Conservation (phyloP, 2,113 vertebrate genomes). For the Psilopsiagon aurifrons region DNA sequence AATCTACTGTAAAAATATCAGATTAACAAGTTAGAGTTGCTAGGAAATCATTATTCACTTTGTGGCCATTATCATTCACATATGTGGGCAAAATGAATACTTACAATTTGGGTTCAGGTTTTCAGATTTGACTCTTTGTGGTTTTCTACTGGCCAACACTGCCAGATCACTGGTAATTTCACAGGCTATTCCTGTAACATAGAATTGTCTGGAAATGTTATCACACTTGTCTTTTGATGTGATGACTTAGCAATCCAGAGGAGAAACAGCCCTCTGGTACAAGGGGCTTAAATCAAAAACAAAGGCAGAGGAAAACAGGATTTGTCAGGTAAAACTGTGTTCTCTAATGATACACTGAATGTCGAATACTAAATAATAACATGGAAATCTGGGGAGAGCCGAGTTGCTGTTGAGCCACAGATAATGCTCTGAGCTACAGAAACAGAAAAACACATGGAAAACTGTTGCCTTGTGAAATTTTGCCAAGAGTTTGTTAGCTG, state of each 20-base stretch:
- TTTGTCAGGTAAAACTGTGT: not conserved
- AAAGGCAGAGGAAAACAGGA: not conserved
- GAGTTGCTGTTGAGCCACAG: not conserved
- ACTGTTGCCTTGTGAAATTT: not conserved
- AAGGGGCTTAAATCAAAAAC: slow-evolving; percentile 1
- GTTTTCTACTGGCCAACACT: not conserved
- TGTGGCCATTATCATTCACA: not conserved
- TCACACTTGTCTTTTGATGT: not conserved
- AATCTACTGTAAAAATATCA: not conserved
- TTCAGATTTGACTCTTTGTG: not conserved
- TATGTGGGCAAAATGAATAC: not conserved
- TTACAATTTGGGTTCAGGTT: not conserved
- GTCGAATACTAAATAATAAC: not conserved
- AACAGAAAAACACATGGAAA: not conserved
- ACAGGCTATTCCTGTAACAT: not conserved
- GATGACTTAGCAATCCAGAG: not conserved
- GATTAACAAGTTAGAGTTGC: not conserved
- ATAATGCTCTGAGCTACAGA: not conserved
- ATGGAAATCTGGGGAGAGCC: not conserved
- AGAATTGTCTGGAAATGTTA: not conserved
- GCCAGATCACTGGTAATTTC: not conserved
- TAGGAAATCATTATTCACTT: not conserved
- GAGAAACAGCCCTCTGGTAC: not conserved
- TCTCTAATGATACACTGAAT: not conserved
- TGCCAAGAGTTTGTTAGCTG: not conserved